Evolutionary conservation across 2,797 vertebrate species (phyloP), one percentile per base, ranked within the genome.

Genomic region (Sciaenops ocellatus): DNA sequence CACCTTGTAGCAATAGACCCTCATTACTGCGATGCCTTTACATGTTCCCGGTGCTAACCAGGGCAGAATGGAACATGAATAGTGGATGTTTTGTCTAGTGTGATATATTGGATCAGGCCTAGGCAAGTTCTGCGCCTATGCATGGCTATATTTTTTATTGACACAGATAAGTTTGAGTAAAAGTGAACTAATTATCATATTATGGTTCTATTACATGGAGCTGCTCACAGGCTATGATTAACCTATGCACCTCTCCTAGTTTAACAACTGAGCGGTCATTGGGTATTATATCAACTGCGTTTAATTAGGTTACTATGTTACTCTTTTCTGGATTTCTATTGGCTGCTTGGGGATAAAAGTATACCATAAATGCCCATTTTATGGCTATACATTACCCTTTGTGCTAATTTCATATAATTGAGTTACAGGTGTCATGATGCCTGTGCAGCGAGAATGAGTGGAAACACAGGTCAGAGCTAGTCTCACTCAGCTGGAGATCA

Each of bases 141-240:
- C 56, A 62, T 52, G 64, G 67, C 56, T 85, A 72, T 90, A 84
- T 91, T 85, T 93, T 92, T 92, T 94, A 93, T 94, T 92, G 92
- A 93, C 94, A 94, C 89, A 94, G 93, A 94, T 94, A 93, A 79
- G 85, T 94, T 94, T 92, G 89, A 88, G 85, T 90, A 87, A 93
- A 94, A 92, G 78, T 91, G 87, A 95, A 83, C 83, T 94, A 91
- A 94, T 94, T 94, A 94, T 92, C 68, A 90, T 90, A 87, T 93
- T 89, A 90, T 79, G 76, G 87, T 84, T 93, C 86, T 89, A 93
- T 93, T 94, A 93, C 86, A 93, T 73, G 70, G 90, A 86, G 80
- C 69, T 93, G 92, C 94, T 95, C 94, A 95, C 89, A 93, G 95
- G 95, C 94, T 92, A 95, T 95, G 92, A 95, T 95, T 95, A 95